Conservation (phyloP, 2,797 vertebrate species). For the Hoplostethus mediterraneus region DNA sequence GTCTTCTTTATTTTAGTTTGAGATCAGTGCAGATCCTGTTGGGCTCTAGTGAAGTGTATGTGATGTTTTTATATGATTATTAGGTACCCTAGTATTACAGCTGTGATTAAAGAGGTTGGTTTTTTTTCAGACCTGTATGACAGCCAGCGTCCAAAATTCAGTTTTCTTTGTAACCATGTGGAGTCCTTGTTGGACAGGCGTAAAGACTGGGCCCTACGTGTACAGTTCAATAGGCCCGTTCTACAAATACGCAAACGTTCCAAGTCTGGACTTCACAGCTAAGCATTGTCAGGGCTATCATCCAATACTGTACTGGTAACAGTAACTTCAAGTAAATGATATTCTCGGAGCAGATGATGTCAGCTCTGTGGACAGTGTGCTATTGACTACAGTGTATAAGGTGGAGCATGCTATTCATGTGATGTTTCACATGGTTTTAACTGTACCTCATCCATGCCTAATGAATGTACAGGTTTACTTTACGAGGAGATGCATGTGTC, state of each 20-base stretch:
- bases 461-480: slow-evolving; percentile 63
- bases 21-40: slow-evolving; percentile 32
- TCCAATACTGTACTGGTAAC: slow-evolving; percentile 57
- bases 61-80: slow-evolving; percentile 47
- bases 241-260: slow-evolving; percentile 60
- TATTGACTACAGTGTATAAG: slow-evolving; percentile 13
- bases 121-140: slow-evolving; percentile 33
- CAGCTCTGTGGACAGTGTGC: slow-evolving; percentile 38
- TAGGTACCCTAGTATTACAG: slow-evolving; percentile 34
- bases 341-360: slow-evolving; percentile 25
- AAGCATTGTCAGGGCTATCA: slow-evolving; percentile 52
- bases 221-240: slow-evolving; percentile 60
- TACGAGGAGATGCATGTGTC: slow-evolving; percentile 37
- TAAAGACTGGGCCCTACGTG: slow-evolving; percentile 53
- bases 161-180: slow-evolving; percentile 38
- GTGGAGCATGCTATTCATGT: slow-evolving; percentile 37
- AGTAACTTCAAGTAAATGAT: slow-evolving; percentile 27
- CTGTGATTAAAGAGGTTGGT: slow-evolving; percentile 9
- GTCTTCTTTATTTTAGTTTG: slow-evolving; percentile 20
- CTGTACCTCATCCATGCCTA: slow-evolving; percentile 68
- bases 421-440: slow-evolving; percentile 34
- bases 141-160: slow-evolving; percentile 27
- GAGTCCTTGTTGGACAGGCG: slow-evolving; percentile 32
- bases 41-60: slow-evolving; percentile 18
- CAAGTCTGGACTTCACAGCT: slow-evolving; percentile 58